phyloP scores from a whole-genome alignment of 2,888 invertebrate species.

The Nomada hirtipes region DNA sequence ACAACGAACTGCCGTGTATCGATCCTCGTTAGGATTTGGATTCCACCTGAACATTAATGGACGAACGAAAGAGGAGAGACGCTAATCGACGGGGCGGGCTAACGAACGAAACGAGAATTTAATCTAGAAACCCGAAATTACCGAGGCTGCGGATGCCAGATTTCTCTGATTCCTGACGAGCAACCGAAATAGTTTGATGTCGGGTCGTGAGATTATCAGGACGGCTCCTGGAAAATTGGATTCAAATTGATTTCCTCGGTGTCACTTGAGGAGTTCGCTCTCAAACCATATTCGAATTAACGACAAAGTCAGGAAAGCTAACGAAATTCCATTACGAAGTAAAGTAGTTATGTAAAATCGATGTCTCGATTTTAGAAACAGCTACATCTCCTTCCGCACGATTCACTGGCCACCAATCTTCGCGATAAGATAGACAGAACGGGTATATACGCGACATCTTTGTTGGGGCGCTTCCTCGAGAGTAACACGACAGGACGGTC shows the following conservation, averaged over 20 bases:
- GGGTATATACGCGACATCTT: slow-evolving; percentile 11
- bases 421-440: slow-evolving; percentile 11
- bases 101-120: slow-evolving; percentile 41
- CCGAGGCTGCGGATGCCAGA: slow-evolving; percentile 38
- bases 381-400: not conserved
- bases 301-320: not conserved
- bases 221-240: not conserved
- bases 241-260: slow-evolving; percentile 29
- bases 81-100: not conserved
- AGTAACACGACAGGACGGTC: slow-evolving; percentile 27
- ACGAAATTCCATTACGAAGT: not conserved
- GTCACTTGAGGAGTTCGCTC: slow-evolving; percentile 12
- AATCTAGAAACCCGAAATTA: slow-evolving; percentile 51
- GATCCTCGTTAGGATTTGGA: slow-evolving; percentile 45
- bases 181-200: slow-evolving; percentile 2
- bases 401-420: not conserved
- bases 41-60: slow-evolving; percentile 27
- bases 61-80: slow-evolving; percentile 11
- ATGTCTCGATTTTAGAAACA: too few species aligned
- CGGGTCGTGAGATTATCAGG: slow-evolving; percentile 15
- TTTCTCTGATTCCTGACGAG: slow-evolving; percentile 24
- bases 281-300: slow-evolving; percentile 1
- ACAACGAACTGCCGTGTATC: slow-evolving; percentile 17
- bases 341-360: not conserved
- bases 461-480: slow-evolving; percentile 25